Conservation (phyloP, 2,888 invertebrate genomes). For the Eupelmus urozonus region DNA sequence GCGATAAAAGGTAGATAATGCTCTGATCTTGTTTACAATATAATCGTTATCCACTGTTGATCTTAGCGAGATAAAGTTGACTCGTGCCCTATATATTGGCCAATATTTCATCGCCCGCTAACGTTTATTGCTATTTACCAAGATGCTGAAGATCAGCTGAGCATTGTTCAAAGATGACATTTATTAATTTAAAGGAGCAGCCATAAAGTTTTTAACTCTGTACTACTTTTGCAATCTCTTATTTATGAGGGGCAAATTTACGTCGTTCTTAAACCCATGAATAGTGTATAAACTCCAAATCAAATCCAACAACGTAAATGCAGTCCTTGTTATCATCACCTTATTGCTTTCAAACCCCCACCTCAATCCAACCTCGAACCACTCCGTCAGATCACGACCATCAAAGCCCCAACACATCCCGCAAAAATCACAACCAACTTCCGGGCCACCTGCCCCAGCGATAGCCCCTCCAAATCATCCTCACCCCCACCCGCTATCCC, state of each 20-base stretch:
- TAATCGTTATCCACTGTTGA: conserved; percentile 50
- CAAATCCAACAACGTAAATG: neutral
- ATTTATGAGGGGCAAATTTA: no score
- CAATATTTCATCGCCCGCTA: conserved; percentile 51
- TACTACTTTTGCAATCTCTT: no score
- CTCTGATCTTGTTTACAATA: conserved; percentile 14
- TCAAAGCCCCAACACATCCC: neutral
- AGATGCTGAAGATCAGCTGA: conserved; percentile 33
- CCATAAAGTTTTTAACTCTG: conserved; percentile 45
- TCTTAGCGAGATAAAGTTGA: conserved; percentile 52
- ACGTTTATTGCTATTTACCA: conserved; percentile 58
- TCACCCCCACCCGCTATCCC: no score
- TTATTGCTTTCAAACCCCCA: neutral
- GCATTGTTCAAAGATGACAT: conserved; percentile 50
- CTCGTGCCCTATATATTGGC: conserved; percentile 39
- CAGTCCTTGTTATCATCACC: neutral
- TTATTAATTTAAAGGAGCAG: conserved; percentile 54
- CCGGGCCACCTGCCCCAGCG: conserved; percentile 13
- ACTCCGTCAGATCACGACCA: neutral
- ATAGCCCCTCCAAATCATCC: no score
- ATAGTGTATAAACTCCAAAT: no score
- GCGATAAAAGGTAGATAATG: neutral
- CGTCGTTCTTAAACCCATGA: no score
- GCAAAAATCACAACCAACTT: conserved; percentile 18
- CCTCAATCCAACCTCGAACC: neutral